phyloP scores from a whole-genome alignment of 2,113 vertebrate species.

The Patagioenas fasciata region DNA sequence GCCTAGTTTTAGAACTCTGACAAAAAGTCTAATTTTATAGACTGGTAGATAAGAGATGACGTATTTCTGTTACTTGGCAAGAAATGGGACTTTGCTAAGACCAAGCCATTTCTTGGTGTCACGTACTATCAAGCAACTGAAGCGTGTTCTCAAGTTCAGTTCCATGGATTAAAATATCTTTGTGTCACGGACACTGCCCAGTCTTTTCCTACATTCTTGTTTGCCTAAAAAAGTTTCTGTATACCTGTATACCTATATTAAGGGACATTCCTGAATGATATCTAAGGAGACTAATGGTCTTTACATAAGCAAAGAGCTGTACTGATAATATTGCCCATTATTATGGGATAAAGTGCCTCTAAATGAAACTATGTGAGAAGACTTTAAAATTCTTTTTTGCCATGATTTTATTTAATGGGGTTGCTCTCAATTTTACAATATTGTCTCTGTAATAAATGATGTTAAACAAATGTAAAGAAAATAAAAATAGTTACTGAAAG shows the following conservation, averaged over 20 bases:
- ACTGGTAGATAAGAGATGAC: too few species aligned
- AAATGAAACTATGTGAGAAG: not conserved
- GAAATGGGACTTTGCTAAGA: not conserved
- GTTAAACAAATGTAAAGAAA: not conserved
- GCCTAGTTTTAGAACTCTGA: not conserved
- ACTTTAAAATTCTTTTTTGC: not conserved
- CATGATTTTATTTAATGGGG: not conserved
- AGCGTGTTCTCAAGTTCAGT: not conserved
- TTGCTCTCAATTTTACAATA: not conserved
- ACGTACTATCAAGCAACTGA: not conserved
- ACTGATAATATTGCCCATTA: not conserved
- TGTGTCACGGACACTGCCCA: not conserved
- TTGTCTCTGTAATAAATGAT: not conserved
- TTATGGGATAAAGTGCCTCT: not conserved
- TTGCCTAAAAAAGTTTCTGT: not conserved
- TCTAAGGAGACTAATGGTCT: not conserved
- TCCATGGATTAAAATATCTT: not conserved
- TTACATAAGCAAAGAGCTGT: not conserved
- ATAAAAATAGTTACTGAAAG: not conserved
- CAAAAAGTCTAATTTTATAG: not conserved
- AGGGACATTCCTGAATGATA: not conserved
- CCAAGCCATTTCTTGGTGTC: not conserved
- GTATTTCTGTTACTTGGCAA: not conserved
- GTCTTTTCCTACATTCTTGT: not conserved
- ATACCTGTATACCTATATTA: not conserved